phyloP scores from a whole-genome alignment of 2,797 vertebrate genomes.

The Ptychobarbus kaznakovi region DNA sequence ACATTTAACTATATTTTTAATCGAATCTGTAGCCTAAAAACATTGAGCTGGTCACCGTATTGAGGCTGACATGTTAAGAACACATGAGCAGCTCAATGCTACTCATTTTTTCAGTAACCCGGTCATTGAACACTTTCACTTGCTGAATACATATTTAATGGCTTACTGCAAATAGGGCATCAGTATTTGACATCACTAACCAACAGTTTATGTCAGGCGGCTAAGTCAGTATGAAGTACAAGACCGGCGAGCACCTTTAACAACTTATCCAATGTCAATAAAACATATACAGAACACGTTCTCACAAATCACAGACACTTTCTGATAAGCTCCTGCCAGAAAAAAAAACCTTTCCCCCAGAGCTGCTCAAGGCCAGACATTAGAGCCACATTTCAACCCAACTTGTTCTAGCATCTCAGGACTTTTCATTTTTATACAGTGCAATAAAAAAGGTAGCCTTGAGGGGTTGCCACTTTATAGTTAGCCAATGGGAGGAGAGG shows the following conservation, averaged over 20 bases:
- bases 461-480: constrained; percentile 18
- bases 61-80: neutral
- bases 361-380: constrained; percentile 24
- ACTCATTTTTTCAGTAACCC: neutral
- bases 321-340: constrained; percentile 25
- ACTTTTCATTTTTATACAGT: constrained; percentile 39
- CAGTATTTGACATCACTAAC: constrained; percentile 11
- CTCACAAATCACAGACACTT: constrained; percentile 9
- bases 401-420: constrained; percentile 26
- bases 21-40: neutral
- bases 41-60: neutral
- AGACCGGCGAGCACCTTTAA: neutral
- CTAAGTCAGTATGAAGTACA: neutral
- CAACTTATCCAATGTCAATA: neutral
- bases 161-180: neutral
- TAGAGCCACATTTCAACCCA: constrained; percentile 27
- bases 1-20: too few relatives aligned
- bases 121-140: neutral
- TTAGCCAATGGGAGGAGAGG: constrained; percentile 28
- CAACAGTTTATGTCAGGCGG: constrained; percentile 4
- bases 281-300: constrained; percentile 28
- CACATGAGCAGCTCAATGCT: neutral
- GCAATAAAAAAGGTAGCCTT: constrained; percentile 14
- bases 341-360: neutral
- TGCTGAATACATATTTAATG: constrained; percentile 3